These are phyloP conservation scores for Diplazon laetatorius DNA, from an alignment of 2,888 invertebrate species.

Conservation along the genomic window DNA sequence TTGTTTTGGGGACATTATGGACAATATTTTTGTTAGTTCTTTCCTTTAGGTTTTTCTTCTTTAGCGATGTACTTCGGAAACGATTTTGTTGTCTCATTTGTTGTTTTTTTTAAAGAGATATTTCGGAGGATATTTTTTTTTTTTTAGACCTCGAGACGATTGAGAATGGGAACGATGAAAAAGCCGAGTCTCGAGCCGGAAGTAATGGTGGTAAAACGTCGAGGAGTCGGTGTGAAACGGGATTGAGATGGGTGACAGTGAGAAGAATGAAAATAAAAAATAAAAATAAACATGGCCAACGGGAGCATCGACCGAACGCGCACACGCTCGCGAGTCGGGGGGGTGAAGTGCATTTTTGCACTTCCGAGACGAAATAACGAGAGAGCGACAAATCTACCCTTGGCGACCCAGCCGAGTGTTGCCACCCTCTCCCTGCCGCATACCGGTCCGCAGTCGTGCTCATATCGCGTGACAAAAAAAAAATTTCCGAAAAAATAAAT, in stretches of 20 bases:
- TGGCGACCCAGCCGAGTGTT: neutral
- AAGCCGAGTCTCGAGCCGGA: neutral
- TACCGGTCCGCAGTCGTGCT: neutral
- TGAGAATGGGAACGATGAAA: neutral
- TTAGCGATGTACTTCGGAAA: too few species aligned
- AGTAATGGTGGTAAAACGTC: neutral
- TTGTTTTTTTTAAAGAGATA: too few species aligned
- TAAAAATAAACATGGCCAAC: conserved; percentile 7
- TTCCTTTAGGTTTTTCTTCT: too few species aligned
- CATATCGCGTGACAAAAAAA: conserved; percentile 31
- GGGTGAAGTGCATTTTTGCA: conserved; percentile 42
- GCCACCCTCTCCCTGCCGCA: neutral
- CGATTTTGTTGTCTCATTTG: too few species aligned
- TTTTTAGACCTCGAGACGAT: conserved; percentile 2
- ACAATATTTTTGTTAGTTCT: too few species aligned
- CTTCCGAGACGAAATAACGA: conserved; percentile 44
- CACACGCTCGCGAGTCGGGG: neutral
- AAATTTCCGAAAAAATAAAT: too few species aligned
- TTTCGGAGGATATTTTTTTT: too few species aligned
- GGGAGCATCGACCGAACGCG: neutral
- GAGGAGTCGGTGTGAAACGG: neutral
- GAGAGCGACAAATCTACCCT: conserved; percentile 49
- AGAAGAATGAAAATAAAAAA: neutral
- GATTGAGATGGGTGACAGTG: neutral
- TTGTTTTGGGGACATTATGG: too few species aligned